Conservation (phyloP, 2,888 invertebrate genomes). For the Teinopalpus imperialis region DNA sequence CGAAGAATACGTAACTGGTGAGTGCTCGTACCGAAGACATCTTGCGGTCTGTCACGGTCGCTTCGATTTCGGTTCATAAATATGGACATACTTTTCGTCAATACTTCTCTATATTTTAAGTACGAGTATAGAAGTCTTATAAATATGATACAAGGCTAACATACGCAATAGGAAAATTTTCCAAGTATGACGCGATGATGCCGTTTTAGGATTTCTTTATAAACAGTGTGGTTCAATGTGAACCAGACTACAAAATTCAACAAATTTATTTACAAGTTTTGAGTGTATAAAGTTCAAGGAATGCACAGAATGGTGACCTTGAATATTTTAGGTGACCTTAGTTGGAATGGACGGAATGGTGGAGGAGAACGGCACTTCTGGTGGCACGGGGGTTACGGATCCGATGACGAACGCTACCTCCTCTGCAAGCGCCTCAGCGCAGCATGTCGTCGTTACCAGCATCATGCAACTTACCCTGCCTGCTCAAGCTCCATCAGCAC, state of each 20-base stretch:
- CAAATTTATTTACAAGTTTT: conserved; percentile 43
- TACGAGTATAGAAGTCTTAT: conserved; percentile 31
- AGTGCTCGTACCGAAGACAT: conserved; percentile 84
- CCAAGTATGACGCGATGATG: conserved; percentile 68
- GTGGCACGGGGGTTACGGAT: conserved; percentile 64
- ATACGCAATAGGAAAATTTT: conserved; percentile 75
- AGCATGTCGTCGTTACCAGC: conserved; percentile 84
- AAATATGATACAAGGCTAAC: conserved; percentile 57
- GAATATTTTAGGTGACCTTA: conserved; percentile 85
- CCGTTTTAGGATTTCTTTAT: conserved; percentile 59
- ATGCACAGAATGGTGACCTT: conserved; percentile 77
- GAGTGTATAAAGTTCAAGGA: conserved; percentile 57
- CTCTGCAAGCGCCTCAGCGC: conserved; percentile 49
- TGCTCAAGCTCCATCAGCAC: conserved; percentile 84
- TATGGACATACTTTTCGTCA: conserved; percentile 59
- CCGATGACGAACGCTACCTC: conserved; percentile 54
- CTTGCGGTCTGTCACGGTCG: conserved; percentile 79
- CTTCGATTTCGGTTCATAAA: conserved; percentile 68
- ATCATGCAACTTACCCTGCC: conserved; percentile 94
- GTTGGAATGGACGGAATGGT: conserved; percentile 94
- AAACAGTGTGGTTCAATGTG: conserved; percentile 53
- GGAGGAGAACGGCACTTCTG: conserved; percentile 90
- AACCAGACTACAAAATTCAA: conserved; percentile 40
- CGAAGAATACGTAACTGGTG: conserved; percentile 97
- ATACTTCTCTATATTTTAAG: conserved; percentile 36